Evolutionary conservation across 2,888 invertebrate genomes (phyloP).

Genomic region (Cinara cedri): DNA sequence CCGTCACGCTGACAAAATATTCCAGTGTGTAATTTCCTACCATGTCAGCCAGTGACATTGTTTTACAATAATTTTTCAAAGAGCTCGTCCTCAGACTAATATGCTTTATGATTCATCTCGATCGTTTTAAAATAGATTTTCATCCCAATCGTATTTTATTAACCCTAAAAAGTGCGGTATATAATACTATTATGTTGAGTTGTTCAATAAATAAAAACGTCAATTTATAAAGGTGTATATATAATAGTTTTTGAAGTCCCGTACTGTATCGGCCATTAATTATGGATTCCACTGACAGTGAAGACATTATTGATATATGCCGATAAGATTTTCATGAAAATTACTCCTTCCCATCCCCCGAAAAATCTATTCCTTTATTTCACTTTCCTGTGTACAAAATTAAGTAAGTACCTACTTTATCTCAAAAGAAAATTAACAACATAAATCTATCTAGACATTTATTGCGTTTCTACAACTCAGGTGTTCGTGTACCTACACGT

Average conservation of each 20-base stretch:
- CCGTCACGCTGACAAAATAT: conserved; percentile 18
- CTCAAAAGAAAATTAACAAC: conserved; percentile 47
- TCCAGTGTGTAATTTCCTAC: too few relatives aligned
- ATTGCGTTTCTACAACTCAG: conserved; percentile 19
- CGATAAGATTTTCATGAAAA: conserved; percentile 35
- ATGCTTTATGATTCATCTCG: conserved; percentile 6
- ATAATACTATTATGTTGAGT: not conserved
- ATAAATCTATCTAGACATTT: conserved; percentile 50
- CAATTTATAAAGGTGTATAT: too few relatives aligned
- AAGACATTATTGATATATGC: conserved; percentile 28
- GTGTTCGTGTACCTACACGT: not conserved
- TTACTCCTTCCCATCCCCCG: not conserved
- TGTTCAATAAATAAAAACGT: conserved; percentile 3
- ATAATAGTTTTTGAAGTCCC: not conserved
- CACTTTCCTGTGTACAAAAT: not conserved
- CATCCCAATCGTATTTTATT: not conserved
- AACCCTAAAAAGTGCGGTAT: not conserved
- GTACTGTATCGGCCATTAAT: not conserved
- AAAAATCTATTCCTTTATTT: conserved; percentile 18
- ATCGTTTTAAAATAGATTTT: conserved; percentile 3
- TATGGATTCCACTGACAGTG: conserved; percentile 20
- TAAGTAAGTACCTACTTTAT: conserved; percentile 17
- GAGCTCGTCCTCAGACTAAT: not conserved
- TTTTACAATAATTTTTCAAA: conserved; percentile 20
- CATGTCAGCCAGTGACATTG: too few relatives aligned